Evolutionary conservation across 2,797 vertebrate genomes (phyloP), one percentile per base, ranked within the genome.

Genomic region (Meriones psammophilus): DNA sequence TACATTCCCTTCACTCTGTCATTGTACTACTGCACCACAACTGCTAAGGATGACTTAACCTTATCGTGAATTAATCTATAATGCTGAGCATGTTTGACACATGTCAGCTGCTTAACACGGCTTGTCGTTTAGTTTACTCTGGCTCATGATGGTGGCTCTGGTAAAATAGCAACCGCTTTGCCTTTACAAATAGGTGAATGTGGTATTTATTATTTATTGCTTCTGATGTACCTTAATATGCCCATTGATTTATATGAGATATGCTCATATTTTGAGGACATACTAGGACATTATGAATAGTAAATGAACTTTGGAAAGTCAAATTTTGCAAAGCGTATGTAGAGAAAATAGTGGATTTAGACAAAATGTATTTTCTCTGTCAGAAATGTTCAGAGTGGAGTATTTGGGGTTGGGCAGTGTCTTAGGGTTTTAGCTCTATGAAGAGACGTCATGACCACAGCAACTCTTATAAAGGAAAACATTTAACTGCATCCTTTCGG

Each of bases 251-350:
- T 77, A n/a, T 83, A 85, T 39, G 73, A 92, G 84, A 95, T 87
- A 24, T 8, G 50, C 18, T 87, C 15, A 39, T 9, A 93, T 81
- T 93, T 84, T 64, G 85, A 79, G 73, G 18, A 91, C 64, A 80
- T 77, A 80, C 26, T 92, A 14, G 26, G 22, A 81, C 64, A 66
- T 28, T 80, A 62, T 69, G 60, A 74, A 85, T 87, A 30, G 64
- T 33, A 4, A 66, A 77, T 73, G 62, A 80, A 92, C 8, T 77
- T 92, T 68, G 20, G 12, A 42, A 92, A 84, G 73, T 54, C 26
- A 66, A 88, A 94, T 62, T 95, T 60, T 88, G 28, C 88, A 96
- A 96, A 78, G 15, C 84, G 5, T 5, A 89, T 80, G 71, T 79
- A 73, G 54, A 64, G 60, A 88, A 96, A 89, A 58, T 77, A 80